phyloP scores from a whole-genome alignment of 2,113 vertebrate genomes.

The Madoqua kirkii region DNA sequence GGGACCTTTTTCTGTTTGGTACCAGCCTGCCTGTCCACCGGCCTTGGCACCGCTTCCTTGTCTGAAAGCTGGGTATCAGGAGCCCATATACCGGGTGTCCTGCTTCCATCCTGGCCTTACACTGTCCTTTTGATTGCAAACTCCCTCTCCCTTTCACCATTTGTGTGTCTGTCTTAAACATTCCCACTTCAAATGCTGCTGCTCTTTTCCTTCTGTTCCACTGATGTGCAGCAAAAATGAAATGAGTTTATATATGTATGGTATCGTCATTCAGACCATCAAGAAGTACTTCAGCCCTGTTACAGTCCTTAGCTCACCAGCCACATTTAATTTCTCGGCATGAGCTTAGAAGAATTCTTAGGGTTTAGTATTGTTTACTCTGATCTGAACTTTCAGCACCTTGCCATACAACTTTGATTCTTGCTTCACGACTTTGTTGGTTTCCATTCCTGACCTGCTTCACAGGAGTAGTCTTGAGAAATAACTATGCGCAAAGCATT shows the following conservation, averaged over 20 bases:
- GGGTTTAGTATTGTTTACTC: neutral
- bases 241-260: neutral
- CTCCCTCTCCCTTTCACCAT: neutral
- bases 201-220: neutral
- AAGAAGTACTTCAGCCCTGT: neutral
- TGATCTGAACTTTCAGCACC: neutral
- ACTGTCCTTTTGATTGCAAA: neutral
- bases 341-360: neutral
- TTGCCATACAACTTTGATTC: neutral
- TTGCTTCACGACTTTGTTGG: neutral
- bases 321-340: neutral
- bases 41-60: neutral
- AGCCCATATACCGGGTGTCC: neutral
- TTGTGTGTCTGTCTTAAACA: neutral
- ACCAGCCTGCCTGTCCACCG: neutral
- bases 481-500: neutral
- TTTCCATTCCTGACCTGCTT: neutral
- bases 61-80: neutral
- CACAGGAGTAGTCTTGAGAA: neutral
- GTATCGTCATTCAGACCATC: neutral
- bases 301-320: neutral
- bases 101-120: neutral
- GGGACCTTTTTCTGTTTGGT: neutral
- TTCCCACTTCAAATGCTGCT: neutral
- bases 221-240: neutral